Conservation (phyloP, 2,888 invertebrate genomes). For the Athripsodes cinereus region DNA sequence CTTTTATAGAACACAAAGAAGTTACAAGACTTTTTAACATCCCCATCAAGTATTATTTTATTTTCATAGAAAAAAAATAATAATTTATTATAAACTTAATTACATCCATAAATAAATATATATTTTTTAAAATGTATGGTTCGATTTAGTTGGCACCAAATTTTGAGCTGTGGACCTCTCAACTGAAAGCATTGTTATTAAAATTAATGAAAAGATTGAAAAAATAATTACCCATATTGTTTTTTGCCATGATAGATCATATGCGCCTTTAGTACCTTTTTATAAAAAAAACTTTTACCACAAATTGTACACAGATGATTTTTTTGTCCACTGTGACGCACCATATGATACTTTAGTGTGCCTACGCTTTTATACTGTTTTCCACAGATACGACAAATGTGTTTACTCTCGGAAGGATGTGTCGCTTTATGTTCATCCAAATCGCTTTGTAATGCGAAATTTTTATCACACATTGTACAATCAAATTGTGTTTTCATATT, state of each 20-base stretch:
- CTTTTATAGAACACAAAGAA: too few species aligned
- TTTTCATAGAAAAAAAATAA: too few species aligned
- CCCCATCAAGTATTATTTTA: too few species aligned
- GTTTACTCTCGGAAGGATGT: constrained; percentile 20
- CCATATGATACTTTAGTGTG: constrained; percentile 18
- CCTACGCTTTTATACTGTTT: constrained; percentile 20
- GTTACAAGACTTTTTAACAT: too few species aligned
- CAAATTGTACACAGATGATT: constrained; percentile 22
- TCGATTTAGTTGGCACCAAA: too few species aligned
- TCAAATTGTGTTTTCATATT: constrained; percentile 8
- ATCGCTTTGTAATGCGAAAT: constrained; percentile 10
- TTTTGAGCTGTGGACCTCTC: too few species aligned
- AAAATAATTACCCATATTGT: constrained; percentile 1
- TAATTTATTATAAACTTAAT: too few species aligned
- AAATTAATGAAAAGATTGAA: too few species aligned
- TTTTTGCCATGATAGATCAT: constrained; percentile 25
- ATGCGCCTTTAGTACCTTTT: constrained; percentile 21
- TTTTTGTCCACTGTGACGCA: constrained; percentile 21
- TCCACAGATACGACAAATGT: constrained; percentile 18
- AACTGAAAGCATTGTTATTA: too few species aligned
- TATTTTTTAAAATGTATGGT: too few species aligned
- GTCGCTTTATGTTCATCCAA: constrained; percentile 16
- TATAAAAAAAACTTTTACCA: constrained; percentile 21
- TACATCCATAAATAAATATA: too few species aligned
- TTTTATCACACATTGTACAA: constrained; percentile 22